These are phyloP conservation scores for Tonatia bakeri DNA, from an alignment of 2,113 vertebrate genomes.

Conservation along the genomic window DNA sequence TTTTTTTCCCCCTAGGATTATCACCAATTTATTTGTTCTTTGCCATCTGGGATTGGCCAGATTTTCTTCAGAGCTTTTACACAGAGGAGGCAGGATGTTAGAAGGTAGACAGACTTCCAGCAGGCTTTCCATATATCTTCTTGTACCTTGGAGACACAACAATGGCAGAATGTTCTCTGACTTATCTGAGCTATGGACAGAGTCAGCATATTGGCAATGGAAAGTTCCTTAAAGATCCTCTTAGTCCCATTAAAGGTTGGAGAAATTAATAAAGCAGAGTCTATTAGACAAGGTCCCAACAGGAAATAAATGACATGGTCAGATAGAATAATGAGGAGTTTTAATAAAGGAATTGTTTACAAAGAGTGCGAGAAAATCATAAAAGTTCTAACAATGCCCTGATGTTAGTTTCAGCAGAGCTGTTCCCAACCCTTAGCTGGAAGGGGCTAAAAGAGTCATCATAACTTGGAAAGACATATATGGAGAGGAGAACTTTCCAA, in stretches of 20 bases:
- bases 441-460: not conserved
- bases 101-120: not conserved
- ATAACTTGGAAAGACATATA: not conserved
- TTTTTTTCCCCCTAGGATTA: not conserved
- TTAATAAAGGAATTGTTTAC: not conserved
- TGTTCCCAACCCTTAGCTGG: not conserved
- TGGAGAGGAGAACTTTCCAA: not conserved
- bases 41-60: not conserved
- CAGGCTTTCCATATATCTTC: not conserved
- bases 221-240: not conserved
- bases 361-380: not conserved
- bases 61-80: conserved; percentile 26
- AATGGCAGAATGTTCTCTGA: not conserved
- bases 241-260: not conserved
- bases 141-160: not conserved
- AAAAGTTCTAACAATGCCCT: not conserved
- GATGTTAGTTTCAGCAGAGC: not conserved
- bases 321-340: not conserved
- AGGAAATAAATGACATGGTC: not conserved
- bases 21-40: conserved; percentile 12
- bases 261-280: not conserved
- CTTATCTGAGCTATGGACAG: not conserved
- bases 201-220: not conserved
- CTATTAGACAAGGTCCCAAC: not conserved
- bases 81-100: not conserved